Base-by-base conservation (phyloP, 2,888 invertebrate genomes). In the Calephelis perditalis region DNA sequence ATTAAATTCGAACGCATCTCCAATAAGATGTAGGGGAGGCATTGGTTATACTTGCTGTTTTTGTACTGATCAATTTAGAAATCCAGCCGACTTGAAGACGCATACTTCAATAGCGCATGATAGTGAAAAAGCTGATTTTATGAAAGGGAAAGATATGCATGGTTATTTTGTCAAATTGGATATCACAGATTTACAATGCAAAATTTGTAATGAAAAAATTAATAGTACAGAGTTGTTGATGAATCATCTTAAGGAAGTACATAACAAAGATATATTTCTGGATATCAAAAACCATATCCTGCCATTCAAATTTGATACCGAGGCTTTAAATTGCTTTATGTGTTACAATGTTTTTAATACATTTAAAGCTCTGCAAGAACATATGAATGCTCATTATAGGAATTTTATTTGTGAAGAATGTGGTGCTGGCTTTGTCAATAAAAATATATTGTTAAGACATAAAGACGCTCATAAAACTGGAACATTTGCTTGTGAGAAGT, bases 1-100 rank as follows among this genome's bases (percentile, higher is more conserved):
- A 5, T 63, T 71, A 3, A 69, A 75, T 61, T 79, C 86, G 0
- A 87, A 86, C 56, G 86, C 86, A 0, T 86, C 86, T 0, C 86
- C 86, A 0, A 82, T 86, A 6, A 73, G 78, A 12, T 74, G 76
- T 52, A 73, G 76, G 11, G 75, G 74, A 0, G 79, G 81, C 0
- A 74, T 76, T 0, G 82, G 81, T 0, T 86, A 79, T 63, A 65
- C 73, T 0, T 86, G 86, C 64, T 74, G 78, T 4, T 86, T 82
- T 62, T 86, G 86, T 60, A 57, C 71, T 0, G 66, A 74, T n/a
- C 74, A 81, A 46, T 82, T 69, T 58, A 69, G 70, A 37, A 71
- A 76, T 10, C 76, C 84, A 0, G 68, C 71, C 0, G 74, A 78
- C 40, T 68, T 86, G 0, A 86, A 86, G 67, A 59, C 62, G 0